Base-by-base conservation (phyloP, 2,888 invertebrate species). In the Hirtodrosophila duncani region DNA sequence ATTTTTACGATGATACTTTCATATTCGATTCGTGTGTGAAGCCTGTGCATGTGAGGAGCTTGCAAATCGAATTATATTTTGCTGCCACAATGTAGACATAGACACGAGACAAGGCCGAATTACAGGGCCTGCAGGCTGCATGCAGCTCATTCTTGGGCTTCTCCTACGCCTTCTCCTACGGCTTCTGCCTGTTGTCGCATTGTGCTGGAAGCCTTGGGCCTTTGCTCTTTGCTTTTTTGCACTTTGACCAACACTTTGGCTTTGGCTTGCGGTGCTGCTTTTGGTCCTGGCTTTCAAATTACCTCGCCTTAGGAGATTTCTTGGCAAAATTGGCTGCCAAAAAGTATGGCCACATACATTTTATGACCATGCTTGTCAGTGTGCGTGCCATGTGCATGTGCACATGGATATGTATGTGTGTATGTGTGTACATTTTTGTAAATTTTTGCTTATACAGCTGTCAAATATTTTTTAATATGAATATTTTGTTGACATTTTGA, bases 401-500 rank as follows among this genome's bases (percentile, higher is more conserved):
- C 7, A 24, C 14, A 16, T 30, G 26, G 9, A 34, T 16, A 14
- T 51, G 14, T 10, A 14, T 11, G 7, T 20, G 9, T 16, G 10
- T 46, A 11, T 51, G 23, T 23, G 10, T 38, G 20, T 52, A 10
- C 59, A 46, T 55, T 33, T 21, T 2, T 23, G 2, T 36, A 2
- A 11, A 11, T 4, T 24, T 27, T 24, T 42, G 34, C 42, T 33
- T 49, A 24, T 36, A 43, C 48, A n/a, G n/a, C n/a, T n/a, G n/a
- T n/a, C n/a, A n/a, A n/a, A n/a, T n/a, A 45, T 57, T 50, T 48
- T 56, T 75, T 79, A 70, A 74, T 67, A 64, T 50, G 79, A 55
- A 55, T 79, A 72, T 65, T 66, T 44, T 71, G 72, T 65, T 77
- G 78, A 77, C 78, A 75, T 75, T 77, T 72, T 63, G 80, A 80